These are phyloP conservation scores for Catagonus wagneri DNA, from an alignment of 2,113 vertebrate genomes.

Conservation along the genomic window DNA sequence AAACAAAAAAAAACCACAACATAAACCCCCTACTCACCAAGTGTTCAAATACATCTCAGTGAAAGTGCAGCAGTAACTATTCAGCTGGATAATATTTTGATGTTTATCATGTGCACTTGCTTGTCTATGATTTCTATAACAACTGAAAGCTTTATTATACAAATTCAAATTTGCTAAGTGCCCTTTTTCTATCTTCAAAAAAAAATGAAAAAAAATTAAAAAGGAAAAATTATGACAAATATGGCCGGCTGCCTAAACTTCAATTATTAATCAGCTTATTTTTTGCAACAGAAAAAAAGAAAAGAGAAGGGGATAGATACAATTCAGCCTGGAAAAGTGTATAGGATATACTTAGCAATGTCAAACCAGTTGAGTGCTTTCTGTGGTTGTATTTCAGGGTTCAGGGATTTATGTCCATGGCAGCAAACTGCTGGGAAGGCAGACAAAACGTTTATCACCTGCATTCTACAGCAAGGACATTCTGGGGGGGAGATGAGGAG, in stretches of 20 bases:
- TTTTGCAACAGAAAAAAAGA: conserved; percentile 83
- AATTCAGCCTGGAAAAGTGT: conserved; percentile 86
- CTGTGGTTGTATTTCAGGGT: conserved; percentile 88
- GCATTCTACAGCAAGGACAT: conserved; percentile 97
- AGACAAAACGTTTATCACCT: conserved; percentile 94
- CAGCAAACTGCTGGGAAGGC: conserved; percentile 90
- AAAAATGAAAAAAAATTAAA: conserved; percentile 64
- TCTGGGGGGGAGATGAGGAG: conserved; percentile 96
- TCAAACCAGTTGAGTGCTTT: conserved; percentile 93
- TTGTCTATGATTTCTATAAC: conserved; percentile 84
- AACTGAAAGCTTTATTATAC: conserved; percentile 88
- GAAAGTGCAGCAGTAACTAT: conserved; percentile 87
- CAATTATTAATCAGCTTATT: conserved; percentile 88
- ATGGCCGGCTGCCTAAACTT: conserved; percentile 88
- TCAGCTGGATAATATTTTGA: conserved; percentile 80
- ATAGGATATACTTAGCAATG: conserved; percentile 88
- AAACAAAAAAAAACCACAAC: conserved; percentile 60
- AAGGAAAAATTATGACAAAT: conserved; percentile 84
- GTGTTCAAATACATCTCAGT: conserved; percentile 82
- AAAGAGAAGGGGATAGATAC: conserved; percentile 77
- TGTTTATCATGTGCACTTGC: conserved; percentile 86
- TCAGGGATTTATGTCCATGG: conserved; percentile 88
- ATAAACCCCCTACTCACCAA: conserved; percentile 84
- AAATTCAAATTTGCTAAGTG: conserved; percentile 88
- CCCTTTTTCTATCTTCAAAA: conserved; percentile 88